A percentile compares a stretch with the other conserved stretches of the same genome.
phyloP scores from a whole-genome alignment of 2,888 invertebrate genomes.

The Oithona nana region DNA sequence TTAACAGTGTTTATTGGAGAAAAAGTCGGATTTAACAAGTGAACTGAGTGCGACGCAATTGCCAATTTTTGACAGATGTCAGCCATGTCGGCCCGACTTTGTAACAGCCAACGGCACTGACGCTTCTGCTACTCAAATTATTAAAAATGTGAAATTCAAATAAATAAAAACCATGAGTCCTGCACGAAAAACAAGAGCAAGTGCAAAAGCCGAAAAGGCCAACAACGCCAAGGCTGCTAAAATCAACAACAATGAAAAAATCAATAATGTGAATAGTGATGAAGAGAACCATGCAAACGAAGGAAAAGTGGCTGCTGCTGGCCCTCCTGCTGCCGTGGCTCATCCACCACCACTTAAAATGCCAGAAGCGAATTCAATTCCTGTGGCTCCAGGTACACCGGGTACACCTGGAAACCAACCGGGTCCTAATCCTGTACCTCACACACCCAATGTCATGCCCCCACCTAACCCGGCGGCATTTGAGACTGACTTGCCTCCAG shows the following conservation, averaged over 20 bases:
- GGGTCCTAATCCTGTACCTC: background rate
- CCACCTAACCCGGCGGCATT: conserved; percentile 21
- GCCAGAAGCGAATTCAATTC: background rate
- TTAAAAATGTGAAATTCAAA: background rate
- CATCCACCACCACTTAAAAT: background rate
- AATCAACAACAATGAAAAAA: background rate
- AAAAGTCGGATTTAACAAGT: background rate
- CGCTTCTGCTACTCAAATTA: background rate
- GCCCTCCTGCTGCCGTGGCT: background rate
- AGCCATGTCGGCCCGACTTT: background rate
- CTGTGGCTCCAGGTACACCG: background rate
- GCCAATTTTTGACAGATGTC: background rate
- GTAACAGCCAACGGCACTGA: background rate
- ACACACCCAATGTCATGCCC: background rate
- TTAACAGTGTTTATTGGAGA: background rate
- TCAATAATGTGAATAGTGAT: background rate
- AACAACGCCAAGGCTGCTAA: background rate
- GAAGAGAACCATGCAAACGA: background rate
- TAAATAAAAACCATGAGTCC: background rate
- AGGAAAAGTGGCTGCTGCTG: background rate
- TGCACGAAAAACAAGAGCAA: background rate
- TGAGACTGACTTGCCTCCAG: conserved; percentile 38
- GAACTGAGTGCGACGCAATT: background rate
- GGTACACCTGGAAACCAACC: background rate
- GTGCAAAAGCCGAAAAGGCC: background rate